phyloP scores from a whole-genome alignment of 2,797 vertebrate genomes.

The Emys orbicularis region DNA sequence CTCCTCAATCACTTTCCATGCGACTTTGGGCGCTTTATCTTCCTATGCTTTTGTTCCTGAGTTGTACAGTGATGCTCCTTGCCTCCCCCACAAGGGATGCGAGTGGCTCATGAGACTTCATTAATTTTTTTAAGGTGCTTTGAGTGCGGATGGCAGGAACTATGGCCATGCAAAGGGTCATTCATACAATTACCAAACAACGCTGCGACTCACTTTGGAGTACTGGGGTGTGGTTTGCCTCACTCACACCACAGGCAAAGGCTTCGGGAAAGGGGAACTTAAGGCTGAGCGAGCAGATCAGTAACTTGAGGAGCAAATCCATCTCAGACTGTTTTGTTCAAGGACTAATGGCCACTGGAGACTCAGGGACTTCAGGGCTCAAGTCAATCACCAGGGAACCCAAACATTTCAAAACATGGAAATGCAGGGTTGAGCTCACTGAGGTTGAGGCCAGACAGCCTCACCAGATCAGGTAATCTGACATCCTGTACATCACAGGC shows the following conservation, averaged over 20 bases:
- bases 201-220: background rate
- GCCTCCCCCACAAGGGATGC: constrained; percentile 40
- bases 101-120: constrained; percentile 59
- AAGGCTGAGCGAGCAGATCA: constrained; percentile 12
- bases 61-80: constrained; percentile 60
- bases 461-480: too few species aligned
- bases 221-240: background rate
- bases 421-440: background rate
- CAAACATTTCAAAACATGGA: background rate
- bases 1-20: constrained; percentile 58
- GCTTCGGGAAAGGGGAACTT: background rate
- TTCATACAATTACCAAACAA: constrained; percentile 1
- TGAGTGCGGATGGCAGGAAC: constrained; percentile 12
- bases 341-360: background rate
- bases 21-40: constrained; percentile 40
- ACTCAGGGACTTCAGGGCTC: background rate
- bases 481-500: background rate
- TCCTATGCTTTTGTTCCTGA: constrained; percentile 39
- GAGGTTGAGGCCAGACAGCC: too few species aligned
- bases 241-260: background rate
- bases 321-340: background rate
- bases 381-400: background rate
- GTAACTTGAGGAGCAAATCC: constrained; percentile 20
- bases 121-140: constrained; percentile 53
- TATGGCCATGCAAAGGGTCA: background rate